Base-by-base conservation (phyloP, 2,113 vertebrate species). In the Sorex fumeus region DNA sequence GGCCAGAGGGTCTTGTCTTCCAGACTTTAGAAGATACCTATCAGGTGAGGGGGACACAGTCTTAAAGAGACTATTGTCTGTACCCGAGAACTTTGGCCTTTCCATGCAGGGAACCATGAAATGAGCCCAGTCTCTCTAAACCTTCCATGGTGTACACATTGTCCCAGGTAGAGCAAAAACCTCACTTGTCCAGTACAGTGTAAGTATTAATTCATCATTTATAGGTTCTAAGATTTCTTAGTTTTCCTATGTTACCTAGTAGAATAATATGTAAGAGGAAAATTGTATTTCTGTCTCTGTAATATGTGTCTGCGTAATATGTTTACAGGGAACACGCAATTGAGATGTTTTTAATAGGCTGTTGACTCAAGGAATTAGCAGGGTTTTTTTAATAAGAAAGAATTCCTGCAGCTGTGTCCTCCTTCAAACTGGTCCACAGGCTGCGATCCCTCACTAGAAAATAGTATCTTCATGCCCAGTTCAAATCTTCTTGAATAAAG, bases 401-500 rank as follows among this genome's bases (percentile, higher is more conserved):
- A 75, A 81, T 32, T 57, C 62, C 76, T 25, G 27, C 27, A 43
- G 76, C 32, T 28, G 15, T 32, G 23, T 19, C 60, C 40, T 40
- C 40, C 40, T 40, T 40, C 40, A 40, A 7, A 40, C 40, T 40
- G 3, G 40, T 40, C 40, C 40, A 40, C 40, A 40, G 40, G 40
- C 40, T 40, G 40, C 40, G 60, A 3, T 62, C 19, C n/a, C 32
- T 40, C 16, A 34, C 9, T 72, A 32, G 47, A 75, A 86, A 81
- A 70, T 11, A 64, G 76, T 62, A 40, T 85, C 70, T 40, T 75
- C 27, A 85, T 62, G 30, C 67, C 62, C 62, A 62, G 15, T 72
- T 32, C 19, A 10, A 79, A n/a, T n/a, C 53, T 84, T 94, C 91
- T 66, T 84, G 11, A 91, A 84, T 81, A 40, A 84, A 84, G 30